Base-by-base conservation (phyloP, 30 jellyfish, hydroid and myxozoan genomes). In the Aurelia sp. region DNA sequence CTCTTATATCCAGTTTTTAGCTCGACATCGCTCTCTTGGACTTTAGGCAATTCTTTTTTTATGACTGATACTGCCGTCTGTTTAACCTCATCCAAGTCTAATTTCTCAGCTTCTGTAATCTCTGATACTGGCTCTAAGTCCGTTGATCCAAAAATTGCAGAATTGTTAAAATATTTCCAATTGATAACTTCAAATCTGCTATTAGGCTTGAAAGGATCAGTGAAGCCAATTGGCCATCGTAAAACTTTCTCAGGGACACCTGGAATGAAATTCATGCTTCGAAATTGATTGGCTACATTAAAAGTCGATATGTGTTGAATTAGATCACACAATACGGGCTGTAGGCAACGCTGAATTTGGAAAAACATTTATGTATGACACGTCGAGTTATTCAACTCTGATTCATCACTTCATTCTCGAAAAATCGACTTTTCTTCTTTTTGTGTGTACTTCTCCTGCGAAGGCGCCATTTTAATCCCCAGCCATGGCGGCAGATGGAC, bases 181-280 rank as follows among this genome's bases (percentile, higher is more conserved):
- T 82, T 87, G 68, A 86, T 95, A 37, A 95, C 99, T 76, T 95
- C 99, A 82, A 95, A 95, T 69, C 99, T 57, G 41, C 97, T 73
- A 67, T 72, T 65, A 51, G 99, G 98, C 66, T 90, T 89, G 82
- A 95, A 95, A 9, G 99, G 96, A n/a, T 71, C 89, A 4, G 92
- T 85, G 78, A 89, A 89, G 16, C 99, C 99, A 33, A 95, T 61
- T 11, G 99, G 99, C 99, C 99, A 95, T 40, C 90, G 58, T 15
- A 95, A 66, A 19, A 61, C 69, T 84, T 95, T 95, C 74, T 95
- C 99, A 27, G 97, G 94, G 15, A 95, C 99, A 44, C 88, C 99
- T 95, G 71, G 8, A 44, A 44, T 44, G 16, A 44, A 44, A 44
- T 44, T 44, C 55, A 44, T 44, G 2, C 55, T 0, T 44, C 10